Evolutionary conservation across 2,797 vertebrate genomes (phyloP).

Genomic region (Potorous gilbertii): DNA sequence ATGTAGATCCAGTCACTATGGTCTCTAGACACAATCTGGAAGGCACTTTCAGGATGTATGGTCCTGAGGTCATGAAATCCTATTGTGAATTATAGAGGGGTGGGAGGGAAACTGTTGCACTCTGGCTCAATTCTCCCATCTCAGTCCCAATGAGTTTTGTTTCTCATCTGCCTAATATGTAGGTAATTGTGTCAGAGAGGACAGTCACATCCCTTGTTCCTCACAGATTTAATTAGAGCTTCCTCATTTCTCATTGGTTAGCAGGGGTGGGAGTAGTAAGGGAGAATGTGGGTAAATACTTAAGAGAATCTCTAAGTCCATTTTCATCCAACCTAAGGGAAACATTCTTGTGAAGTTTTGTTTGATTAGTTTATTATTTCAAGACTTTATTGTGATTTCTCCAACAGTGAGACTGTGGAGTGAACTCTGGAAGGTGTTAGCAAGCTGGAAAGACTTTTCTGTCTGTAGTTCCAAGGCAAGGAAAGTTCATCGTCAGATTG

Average conservation of each 20-base stretch:
- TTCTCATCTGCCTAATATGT: constrained; percentile 14
- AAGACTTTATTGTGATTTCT: not conserved
- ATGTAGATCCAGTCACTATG: not conserved
- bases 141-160: not conserved
- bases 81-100: not conserved
- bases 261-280: not conserved
- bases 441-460: not conserved
- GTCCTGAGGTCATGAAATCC: not conserved
- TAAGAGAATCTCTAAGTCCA: not conserved
- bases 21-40: constrained; percentile 5
- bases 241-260: constrained; percentile 9
- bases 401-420: not conserved
- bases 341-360: not conserved
- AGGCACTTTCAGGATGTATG: not conserved
- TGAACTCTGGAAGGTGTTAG: not conserved
- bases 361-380: not conserved
- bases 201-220: not conserved
- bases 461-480: not conserved
- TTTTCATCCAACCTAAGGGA: not conserved
- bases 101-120: not conserved
- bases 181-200: not conserved
- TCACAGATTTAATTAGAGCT: not conserved
- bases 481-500: not conserved
- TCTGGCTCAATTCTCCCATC: not conserved
- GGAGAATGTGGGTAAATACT: constrained; percentile 2